These are phyloP conservation scores for Triplophysa dalaica DNA, from an alignment of 2,113 vertebrate genomes.

Conservation along the genomic window DNA sequence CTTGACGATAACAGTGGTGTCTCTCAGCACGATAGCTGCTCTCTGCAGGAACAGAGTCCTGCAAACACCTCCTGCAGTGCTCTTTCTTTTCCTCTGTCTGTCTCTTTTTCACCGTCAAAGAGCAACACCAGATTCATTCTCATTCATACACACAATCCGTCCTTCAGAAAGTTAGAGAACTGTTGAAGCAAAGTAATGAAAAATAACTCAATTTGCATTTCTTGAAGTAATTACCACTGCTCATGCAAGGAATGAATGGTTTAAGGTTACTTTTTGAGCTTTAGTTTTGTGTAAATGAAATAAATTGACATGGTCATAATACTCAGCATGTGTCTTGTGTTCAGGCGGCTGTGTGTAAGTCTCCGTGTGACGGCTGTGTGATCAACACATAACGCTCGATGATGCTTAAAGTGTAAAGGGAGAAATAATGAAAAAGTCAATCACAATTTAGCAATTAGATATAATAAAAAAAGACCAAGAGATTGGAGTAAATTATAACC, in stretches of 20 bases:
- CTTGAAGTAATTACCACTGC: not conserved
- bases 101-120: conserved; percentile 9
- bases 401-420: no score
- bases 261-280: not conserved
- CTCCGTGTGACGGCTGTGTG: no score
- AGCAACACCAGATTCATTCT: not conserved
- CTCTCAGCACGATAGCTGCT: conserved; percentile 22
- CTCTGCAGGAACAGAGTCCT: conserved; percentile 2
- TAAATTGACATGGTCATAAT: no score
- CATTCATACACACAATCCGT: conserved; percentile 5
- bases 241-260: not conserved
- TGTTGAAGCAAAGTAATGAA: not conserved
- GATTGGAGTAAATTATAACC: no score
- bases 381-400: no score
- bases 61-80: conserved; percentile 10
- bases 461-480: no score
- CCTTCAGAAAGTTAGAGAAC: conserved; percentile 2
- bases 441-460: no score
- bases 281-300: no score
- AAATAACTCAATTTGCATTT: not conserved
- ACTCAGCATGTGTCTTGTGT: no score
- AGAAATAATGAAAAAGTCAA: no score
- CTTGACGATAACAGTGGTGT: conserved; percentile 30
- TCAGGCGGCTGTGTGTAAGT: no score
- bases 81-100: conserved; percentile 4